Base-by-base conservation (phyloP, 2,113 vertebrate species). In the Lucifuga dentata region DNA sequence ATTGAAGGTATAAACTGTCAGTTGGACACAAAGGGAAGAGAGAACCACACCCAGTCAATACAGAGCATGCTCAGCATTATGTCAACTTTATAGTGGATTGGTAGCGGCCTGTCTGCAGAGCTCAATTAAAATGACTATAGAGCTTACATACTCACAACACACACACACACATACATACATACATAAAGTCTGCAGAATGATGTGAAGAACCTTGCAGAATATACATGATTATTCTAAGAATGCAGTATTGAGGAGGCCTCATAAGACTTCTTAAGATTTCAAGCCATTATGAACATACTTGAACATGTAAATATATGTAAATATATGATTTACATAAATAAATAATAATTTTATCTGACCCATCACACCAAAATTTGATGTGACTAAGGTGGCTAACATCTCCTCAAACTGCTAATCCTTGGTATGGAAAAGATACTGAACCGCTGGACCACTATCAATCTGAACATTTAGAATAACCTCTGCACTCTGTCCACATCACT, bases 11-110 rank as follows among this genome's bases (percentile, higher is more conserved):
- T 19, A 26, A 12, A 39, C 13, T 24, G 51, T 41, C 63, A 44
- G 21, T 1, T 21, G 45, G 41, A 64, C 62, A 79, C 56, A 68
- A 78, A 73, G 64, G 11, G 19, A 66, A 19, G 29, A 68, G 12
- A 49, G 41, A 24, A 46, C 83, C 89, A 83, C 86, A 74, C 86
- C 86, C 84, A 70, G 62, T 58, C 3, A 0, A 60, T 48, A 83
- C 83, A 17, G 86, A 81, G 83, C 89, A 86, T 87, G 78, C 78
- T 81, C 80, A 72, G 85, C 64, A 83, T 82, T 73, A 86, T 73
- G 51, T 92, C 86, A 89, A 36, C 74, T 70, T 67, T 38, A 57
- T 59, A 44, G 46, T 62, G 48, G 23, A 59, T 39, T 56, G 38
- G 20, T 23, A 35, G 53, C 44, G n/a, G n/a, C n/a, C 64, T 58